phyloP scores from a whole-genome alignment of 2,888 invertebrate species.

The Meganola albula region DNA sequence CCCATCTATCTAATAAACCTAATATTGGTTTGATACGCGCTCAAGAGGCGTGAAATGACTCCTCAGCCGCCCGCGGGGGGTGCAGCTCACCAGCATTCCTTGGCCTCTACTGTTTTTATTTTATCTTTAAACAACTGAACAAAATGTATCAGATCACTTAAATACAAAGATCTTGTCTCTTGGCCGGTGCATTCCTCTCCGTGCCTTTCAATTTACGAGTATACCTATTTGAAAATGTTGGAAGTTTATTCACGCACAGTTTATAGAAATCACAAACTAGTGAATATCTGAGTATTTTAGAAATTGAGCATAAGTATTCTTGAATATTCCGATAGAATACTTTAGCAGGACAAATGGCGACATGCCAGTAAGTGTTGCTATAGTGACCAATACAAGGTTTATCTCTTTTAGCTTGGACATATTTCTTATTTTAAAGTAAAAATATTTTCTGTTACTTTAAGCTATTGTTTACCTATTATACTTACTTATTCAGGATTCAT shows the following conservation, averaged over 20 bases:
- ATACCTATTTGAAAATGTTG: conserved; percentile 44
- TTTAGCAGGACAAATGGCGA: conserved; percentile 29
- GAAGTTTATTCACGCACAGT: conserved; percentile 36
- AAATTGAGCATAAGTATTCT: conserved; percentile 2
- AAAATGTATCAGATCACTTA: conserved; percentile 15
- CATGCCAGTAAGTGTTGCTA: conserved; percentile 29
- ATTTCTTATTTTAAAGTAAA: conserved; percentile 7
- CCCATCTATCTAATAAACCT: conserved; percentile 74
- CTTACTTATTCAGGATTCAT: too few relatives aligned
- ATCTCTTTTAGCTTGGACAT: conserved; percentile 19
- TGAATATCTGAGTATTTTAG: not conserved
- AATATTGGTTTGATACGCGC: conserved; percentile 74
- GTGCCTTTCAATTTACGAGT: conserved; percentile 47
- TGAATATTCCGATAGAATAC: conserved; percentile 12
- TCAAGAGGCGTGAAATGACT: conserved; percentile 73
- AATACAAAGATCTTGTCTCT: conserved; percentile 19
- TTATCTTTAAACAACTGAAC: conserved; percentile 20
- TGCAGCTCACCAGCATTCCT: conserved; percentile 37
- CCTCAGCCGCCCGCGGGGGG: conserved; percentile 42
- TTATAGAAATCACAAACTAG: conserved; percentile 11
- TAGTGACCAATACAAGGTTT: conserved; percentile 19
- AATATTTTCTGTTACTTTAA: too few relatives aligned
- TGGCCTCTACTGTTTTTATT: conserved; percentile 47
- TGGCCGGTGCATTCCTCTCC: conserved; percentile 30
- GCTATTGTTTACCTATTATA: too few relatives aligned